These are phyloP conservation scores for Zaprionus lineosus DNA, from an alignment of 2,888 invertebrate species.

Conservation along the genomic window DNA sequence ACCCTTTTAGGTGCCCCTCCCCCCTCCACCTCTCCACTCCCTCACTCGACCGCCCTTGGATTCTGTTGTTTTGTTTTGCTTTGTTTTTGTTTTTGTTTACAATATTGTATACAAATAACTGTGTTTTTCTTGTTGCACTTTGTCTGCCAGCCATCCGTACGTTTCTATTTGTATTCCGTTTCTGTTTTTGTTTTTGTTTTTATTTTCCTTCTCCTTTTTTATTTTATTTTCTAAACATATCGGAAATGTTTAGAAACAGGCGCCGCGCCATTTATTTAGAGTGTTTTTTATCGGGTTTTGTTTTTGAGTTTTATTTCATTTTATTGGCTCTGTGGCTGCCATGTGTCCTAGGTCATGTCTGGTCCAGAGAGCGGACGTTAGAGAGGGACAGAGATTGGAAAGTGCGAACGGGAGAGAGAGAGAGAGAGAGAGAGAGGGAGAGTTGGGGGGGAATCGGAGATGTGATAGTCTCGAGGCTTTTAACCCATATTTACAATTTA, in stretches of 20 bases:
- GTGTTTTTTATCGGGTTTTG: slow-evolving; percentile 24
- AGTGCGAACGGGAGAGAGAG: background rate
- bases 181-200: slow-evolving; percentile 11
- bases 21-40: too few species aligned
- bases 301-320: slow-evolving; percentile 48
- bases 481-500: slow-evolving; percentile 72
- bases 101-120: slow-evolving; percentile 45
- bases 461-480: slow-evolving; percentile 52
- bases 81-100: slow-evolving; percentile 23
- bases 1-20: too few species aligned
- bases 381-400: background rate
- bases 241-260: slow-evolving; percentile 68
- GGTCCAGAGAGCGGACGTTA: slow-evolving; percentile 10
- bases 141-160: background rate
- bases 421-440: background rate
- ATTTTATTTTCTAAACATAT: slow-evolving; percentile 58
- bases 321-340: slow-evolving; percentile 43
- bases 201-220: slow-evolving; percentile 3
- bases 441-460: too few species aligned
- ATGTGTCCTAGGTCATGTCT: slow-evolving; percentile 74
- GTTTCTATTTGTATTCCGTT: too few species aligned
- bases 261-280: slow-evolving; percentile 41
- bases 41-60: too few species aligned
- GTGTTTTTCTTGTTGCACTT: slow-evolving; percentile 41
- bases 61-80: slow-evolving; percentile 21